Conservation (phyloP, 2,888 invertebrate genomes). For the Agrotis ipsilon region DNA sequence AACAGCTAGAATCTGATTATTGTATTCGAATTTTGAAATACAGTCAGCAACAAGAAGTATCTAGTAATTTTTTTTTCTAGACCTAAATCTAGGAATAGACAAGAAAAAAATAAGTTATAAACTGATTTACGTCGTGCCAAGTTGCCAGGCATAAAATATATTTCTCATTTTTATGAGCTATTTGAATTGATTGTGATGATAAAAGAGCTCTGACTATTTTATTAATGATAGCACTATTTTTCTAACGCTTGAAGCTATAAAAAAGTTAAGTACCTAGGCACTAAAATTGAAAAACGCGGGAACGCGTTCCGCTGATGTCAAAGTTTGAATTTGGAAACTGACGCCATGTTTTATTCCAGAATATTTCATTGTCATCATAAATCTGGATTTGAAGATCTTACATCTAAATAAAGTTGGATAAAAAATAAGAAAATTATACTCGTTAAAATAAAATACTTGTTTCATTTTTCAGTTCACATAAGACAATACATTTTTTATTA, state of each 20-base stretch:
- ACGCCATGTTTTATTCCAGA: neutral
- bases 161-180: conserved; percentile 22
- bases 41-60: conserved; percentile 21
- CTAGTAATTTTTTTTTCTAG: conserved; percentile 5
- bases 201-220: conserved; percentile 25
- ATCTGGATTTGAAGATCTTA: neutral
- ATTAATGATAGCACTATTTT: conserved; percentile 9
- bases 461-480: too few relatives aligned
- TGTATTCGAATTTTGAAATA: conserved; percentile 22
- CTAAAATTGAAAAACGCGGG: neutral
- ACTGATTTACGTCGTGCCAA: conserved; percentile 31
- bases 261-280: neutral
- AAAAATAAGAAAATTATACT: too few relatives aligned
- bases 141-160: conserved; percentile 14
- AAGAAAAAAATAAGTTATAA: conserved; percentile 10
- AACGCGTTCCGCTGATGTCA: neutral
- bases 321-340: conserved; percentile 20
- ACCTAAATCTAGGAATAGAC: conserved; percentile 11
- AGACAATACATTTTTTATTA: too few relatives aligned
- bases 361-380: neutral
- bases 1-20: neutral
- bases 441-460: too few relatives aligned
- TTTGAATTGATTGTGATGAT: conserved; percentile 23
- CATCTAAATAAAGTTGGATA: neutral
- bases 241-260: neutral